Percentiles rank a stretch among this genome's conserved stretches.
Conservation (phyloP, 92 coral and sea anemone genomes). For the Paragorgia papillata region DNA sequence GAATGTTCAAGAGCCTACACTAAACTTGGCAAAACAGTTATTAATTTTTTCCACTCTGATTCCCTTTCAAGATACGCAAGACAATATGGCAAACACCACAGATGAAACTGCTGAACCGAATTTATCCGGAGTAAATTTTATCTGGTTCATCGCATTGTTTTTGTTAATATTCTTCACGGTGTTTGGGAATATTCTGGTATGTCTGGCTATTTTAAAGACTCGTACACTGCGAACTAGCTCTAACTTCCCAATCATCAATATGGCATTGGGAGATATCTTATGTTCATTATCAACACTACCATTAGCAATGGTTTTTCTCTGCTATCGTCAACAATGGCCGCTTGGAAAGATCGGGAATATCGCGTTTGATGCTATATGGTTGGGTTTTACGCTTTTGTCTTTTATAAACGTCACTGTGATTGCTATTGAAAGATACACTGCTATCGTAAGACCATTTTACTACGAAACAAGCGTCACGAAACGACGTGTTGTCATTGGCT, state of each 20-base stretch:
- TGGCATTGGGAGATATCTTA: not conserved
- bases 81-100: too few relatives aligned
- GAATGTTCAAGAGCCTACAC: too few relatives aligned
- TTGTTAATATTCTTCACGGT: not conserved
- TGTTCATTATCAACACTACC: not conserved
- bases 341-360: not conserved
- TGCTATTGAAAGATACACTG: constrained; percentile 13
- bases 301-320: not conserved
- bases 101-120: too few relatives aligned
- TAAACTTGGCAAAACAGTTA: too few relatives aligned
- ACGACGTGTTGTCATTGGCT: not conserved
- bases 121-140: too few relatives aligned
- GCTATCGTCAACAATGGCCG: not conserved
- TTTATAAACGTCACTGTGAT: constrained; percentile 2
- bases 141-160: too few relatives aligned
- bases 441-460: not conserved
- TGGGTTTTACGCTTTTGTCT: not conserved
- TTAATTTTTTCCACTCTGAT: too few relatives aligned
- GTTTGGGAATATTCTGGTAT: constrained; percentile 9
- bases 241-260: not conserved
- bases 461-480: not conserved
- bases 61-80: too few relatives aligned
- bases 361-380: constrained; percentile 5
- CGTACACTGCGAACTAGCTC: constrained; percentile 9
- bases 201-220: constrained; percentile 1